Percentiles rank a stretch among this genome's conserved stretches.
Evolutionary conservation across 2,113 vertebrate species (phyloP).

Genomic region (Colossoma macropomum): DNA sequence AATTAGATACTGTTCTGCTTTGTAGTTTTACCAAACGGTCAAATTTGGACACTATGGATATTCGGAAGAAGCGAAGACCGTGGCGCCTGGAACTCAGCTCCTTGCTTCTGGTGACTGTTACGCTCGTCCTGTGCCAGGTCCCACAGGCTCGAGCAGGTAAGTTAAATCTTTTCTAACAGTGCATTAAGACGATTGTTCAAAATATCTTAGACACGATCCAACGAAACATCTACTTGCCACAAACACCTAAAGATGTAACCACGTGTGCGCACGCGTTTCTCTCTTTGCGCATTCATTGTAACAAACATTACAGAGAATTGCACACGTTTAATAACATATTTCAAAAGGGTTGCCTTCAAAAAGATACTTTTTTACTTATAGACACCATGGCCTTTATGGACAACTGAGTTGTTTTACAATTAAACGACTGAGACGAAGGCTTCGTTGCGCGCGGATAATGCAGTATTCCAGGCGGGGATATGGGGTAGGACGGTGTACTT

Average conservation of each 20-base stretch:
- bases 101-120: conserved; percentile 68
- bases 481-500: conserved; percentile 66
- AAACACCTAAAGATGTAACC: not conserved
- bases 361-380: too few species aligned
- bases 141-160: conserved; percentile 77
- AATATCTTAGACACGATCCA: not conserved
- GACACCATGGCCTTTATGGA: too few species aligned
- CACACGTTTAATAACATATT: too few species aligned
- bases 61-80: conserved; percentile 79
- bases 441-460: not conserved
- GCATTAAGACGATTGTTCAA: not conserved
- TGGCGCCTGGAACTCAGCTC: conserved; percentile 71
- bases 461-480: conserved; percentile 57
- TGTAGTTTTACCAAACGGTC: conserved; percentile 64
- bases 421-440: too few species aligned
- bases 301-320: too few species aligned
- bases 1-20: conserved; percentile 60
- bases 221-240: not conserved
- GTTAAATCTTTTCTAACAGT: not conserved
- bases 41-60: conserved; percentile 77
- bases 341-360: too few species aligned
- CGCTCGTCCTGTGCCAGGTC: conserved; percentile 70
- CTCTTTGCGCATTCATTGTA: not conserved
- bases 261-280: not conserved
- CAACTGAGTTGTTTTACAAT: too few species aligned